phyloP scores from a whole-genome alignment of 2,888 invertebrate genomes.

The Myopa tessellatipennis region DNA sequence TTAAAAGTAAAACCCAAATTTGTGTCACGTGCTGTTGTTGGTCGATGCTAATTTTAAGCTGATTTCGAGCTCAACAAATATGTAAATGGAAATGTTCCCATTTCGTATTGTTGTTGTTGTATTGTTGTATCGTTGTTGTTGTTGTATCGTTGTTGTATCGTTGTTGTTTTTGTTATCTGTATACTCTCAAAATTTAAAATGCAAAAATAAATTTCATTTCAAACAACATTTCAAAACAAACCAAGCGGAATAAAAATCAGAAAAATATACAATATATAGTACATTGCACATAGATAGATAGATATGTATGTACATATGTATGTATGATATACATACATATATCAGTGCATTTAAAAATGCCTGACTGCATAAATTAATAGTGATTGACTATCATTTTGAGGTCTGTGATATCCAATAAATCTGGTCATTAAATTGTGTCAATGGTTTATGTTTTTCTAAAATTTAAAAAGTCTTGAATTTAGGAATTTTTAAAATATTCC shows the following conservation, averaged over 20 bases:
- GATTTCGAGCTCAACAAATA: constrained; percentile 15
- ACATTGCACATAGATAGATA: neutral
- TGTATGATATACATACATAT: too few relatives aligned
- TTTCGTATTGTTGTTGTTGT: neutral
- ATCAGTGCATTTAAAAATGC: neutral
- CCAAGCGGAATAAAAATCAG: too few relatives aligned
- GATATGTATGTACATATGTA: neutral
- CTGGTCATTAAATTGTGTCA: too few relatives aligned
- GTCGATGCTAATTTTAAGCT: constrained; percentile 23
- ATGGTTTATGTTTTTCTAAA: too few relatives aligned
- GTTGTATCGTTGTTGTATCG: constrained; percentile 43
- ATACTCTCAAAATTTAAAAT: constrained; percentile 22
- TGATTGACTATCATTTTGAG: too few relatives aligned
- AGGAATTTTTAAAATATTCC: too few relatives aligned
- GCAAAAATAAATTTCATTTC: constrained; percentile 2
- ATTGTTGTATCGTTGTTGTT: constrained; percentile 44
- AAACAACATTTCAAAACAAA: too few relatives aligned
- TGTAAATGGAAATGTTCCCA: constrained; percentile 12
- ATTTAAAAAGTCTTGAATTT: too few relatives aligned
- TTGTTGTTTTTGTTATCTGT: constrained; percentile 38
- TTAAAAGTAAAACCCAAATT: constrained; percentile 27
- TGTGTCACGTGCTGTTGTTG: constrained; percentile 27
- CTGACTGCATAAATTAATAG: too few relatives aligned
- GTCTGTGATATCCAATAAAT: too few relatives aligned
- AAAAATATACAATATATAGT: neutral